A percentile compares a stretch with the other conserved stretches of the same genome.
phyloP scores from a whole-genome alignment of 2,888 invertebrate species.

The Autographa gamma region DNA sequence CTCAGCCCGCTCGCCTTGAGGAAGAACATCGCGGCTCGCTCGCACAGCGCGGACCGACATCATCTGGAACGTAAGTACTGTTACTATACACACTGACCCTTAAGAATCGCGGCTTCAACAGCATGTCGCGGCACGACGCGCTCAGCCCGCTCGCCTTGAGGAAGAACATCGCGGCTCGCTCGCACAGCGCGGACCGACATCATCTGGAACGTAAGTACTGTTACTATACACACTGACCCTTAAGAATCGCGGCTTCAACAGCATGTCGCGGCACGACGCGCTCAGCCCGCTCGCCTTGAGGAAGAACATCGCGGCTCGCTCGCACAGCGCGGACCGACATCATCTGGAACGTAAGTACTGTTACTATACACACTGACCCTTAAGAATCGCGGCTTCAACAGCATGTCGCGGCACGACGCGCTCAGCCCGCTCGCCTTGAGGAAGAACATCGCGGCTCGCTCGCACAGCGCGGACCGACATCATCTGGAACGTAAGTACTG shows the following conservation, averaged over 20 bases:
- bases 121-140: constrained; percentile 67
- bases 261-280: constrained; percentile 67
- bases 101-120: constrained; percentile 73
- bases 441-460: constrained; percentile 86
- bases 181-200: constrained; percentile 90
- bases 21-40: constrained; percentile 86
- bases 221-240: no score
- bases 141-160: constrained; percentile 86
- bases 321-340: constrained; percentile 90
- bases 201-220: constrained; percentile 81
- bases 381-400: constrained; percentile 73
- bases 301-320: constrained; percentile 86
- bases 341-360: constrained; percentile 81
- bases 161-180: constrained; percentile 86
- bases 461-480: constrained; percentile 90
- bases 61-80: constrained; percentile 81
- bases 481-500: constrained; percentile 81
- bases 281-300: constrained; percentile 86
- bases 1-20: constrained; percentile 86
- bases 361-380: no score
- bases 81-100: no score
- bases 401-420: constrained; percentile 67
- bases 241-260: constrained; percentile 73
- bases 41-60: constrained; percentile 90
- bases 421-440: constrained; percentile 86